These are phyloP conservation scores for Cyprinella venusta DNA, from an alignment of 2,797 vertebrate genomes.

Conservation along the genomic window DNA sequence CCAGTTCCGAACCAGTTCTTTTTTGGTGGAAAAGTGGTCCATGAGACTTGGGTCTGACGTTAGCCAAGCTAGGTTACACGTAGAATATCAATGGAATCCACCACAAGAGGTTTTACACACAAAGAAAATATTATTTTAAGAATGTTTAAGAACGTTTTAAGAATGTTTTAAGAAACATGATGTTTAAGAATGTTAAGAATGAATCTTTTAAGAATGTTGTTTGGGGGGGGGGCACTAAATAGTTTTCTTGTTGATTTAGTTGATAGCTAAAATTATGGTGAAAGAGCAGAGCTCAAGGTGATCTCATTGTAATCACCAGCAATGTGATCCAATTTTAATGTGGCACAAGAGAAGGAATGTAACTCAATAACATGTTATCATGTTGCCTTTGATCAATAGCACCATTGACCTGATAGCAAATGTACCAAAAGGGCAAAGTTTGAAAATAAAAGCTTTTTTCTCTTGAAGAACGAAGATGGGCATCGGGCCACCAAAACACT, in stretches of 20 bases:
- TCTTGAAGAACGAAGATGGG: constrained; percentile 28
- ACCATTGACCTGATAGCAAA: constrained; percentile 60
- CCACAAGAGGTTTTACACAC: neutral
- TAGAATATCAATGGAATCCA: too few species aligned
- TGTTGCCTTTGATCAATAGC: constrained; percentile 63
- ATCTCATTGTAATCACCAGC: constrained; percentile 6
- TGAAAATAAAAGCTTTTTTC: constrained; percentile 50
- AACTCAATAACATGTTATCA: constrained; percentile 46
- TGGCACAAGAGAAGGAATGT: constrained; percentile 38
- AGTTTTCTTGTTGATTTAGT: neutral
- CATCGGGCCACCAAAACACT: constrained; percentile 10
- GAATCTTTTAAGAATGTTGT: too few species aligned
- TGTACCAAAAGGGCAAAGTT: constrained; percentile 65
- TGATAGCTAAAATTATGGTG: neutral
- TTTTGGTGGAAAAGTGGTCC: too few species aligned
- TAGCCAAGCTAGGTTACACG: too few species aligned
- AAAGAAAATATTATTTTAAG: neutral
- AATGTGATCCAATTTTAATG: constrained; percentile 49
- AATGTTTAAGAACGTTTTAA: neutral
- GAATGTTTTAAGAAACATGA: too few species aligned
- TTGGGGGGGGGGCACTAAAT: too few species aligned
- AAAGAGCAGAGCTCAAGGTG: constrained; percentile 9
- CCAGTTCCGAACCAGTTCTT: too few species aligned
- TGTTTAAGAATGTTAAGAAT: too few species aligned
- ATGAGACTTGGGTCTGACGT: too few species aligned